A percentile compares a stretch with the other conserved stretches of the same genome.
These are phyloP conservation scores for Hoplodrina ambigua DNA, from an alignment of 2,888 invertebrate species.

Conservation along the genomic window DNA sequence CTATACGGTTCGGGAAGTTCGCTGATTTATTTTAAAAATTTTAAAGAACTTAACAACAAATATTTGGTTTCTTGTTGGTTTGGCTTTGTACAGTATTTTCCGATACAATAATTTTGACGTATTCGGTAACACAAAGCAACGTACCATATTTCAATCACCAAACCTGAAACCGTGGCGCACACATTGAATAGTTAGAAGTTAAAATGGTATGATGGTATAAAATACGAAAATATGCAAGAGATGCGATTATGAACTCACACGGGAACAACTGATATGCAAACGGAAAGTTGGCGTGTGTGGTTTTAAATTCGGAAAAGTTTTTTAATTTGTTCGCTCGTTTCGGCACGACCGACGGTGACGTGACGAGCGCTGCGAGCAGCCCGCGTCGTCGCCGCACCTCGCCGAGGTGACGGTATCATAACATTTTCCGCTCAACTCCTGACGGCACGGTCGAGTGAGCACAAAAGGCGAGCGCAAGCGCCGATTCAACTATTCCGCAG, in stretches of 20 bases:
- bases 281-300: slow-evolving; percentile 51
- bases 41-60: slow-evolving; percentile 66
- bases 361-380: slow-evolving; percentile 18
- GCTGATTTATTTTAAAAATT: slow-evolving; percentile 77
- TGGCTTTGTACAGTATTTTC: slow-evolving; percentile 53
- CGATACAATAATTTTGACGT: slow-evolving; percentile 51
- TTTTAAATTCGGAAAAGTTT: slow-evolving; percentile 65
- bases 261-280: slow-evolving; percentile 51
- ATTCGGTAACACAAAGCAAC: slow-evolving; percentile 40
- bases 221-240: slow-evolving; percentile 50
- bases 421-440: slow-evolving; percentile 72
- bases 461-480: slow-evolving; percentile 68
- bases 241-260: slow-evolving; percentile 53
- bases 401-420: slow-evolving; percentile 73
- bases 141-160: slow-evolving; percentile 38
- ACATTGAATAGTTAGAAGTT: slow-evolving; percentile 22
- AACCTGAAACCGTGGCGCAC: slow-evolving; percentile 19
- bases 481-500: slow-evolving; percentile 67
- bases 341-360: slow-evolving; percentile 27
- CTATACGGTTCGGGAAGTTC: slow-evolving; percentile 60
- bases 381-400: slow-evolving; percentile 31
- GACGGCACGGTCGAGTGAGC: slow-evolving; percentile 73
- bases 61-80: slow-evolving; percentile 55
- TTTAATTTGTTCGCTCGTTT: slow-evolving; percentile 63
- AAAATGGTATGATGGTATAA: slow-evolving; percentile 37